A percentile compares a stretch with the other conserved stretches of the same genome.
These are phyloP conservation scores for Cryptosula pallasiana DNA, from an alignment of 2,888 invertebrate species.

Conservation along the genomic window DNA sequence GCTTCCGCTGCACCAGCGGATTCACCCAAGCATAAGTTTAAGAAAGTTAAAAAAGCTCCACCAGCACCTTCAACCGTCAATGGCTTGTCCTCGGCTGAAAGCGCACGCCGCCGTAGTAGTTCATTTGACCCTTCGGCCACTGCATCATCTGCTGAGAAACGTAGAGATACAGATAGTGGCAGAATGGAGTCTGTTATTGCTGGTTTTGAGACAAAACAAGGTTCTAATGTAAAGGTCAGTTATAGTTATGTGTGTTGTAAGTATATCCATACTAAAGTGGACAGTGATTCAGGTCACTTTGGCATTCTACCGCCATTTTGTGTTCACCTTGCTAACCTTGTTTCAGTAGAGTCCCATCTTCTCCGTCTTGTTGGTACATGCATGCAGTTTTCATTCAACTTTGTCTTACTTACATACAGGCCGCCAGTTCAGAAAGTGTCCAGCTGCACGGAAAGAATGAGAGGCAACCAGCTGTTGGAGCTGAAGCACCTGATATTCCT, in stretches of 20 bases:
- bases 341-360: no score
- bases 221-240: neutral
- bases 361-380: no score
- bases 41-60: conserved; percentile 18
- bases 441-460: neutral
- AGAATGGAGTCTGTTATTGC: neutral
- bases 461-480: conserved; percentile 15
- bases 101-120: neutral
- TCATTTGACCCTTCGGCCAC: neutral
- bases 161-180: neutral
- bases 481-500: conserved; percentile 7
- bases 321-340: no score
- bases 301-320: no score
- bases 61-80: neutral
- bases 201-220: no score
- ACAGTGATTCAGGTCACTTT: no score
- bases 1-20: neutral
- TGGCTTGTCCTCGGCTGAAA: neutral
- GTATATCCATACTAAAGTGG: no score
- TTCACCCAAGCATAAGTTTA: conserved; percentile 3
- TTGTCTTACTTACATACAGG: neutral
- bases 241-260: neutral
- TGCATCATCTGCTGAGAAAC: neutral
- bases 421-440: neutral
- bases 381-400: no score